These are phyloP conservation scores for Sanderia malayensis DNA, from an alignment of 30 jellyfish, hydroid and myxozoan genomes.

Conservation along the genomic window DNA sequence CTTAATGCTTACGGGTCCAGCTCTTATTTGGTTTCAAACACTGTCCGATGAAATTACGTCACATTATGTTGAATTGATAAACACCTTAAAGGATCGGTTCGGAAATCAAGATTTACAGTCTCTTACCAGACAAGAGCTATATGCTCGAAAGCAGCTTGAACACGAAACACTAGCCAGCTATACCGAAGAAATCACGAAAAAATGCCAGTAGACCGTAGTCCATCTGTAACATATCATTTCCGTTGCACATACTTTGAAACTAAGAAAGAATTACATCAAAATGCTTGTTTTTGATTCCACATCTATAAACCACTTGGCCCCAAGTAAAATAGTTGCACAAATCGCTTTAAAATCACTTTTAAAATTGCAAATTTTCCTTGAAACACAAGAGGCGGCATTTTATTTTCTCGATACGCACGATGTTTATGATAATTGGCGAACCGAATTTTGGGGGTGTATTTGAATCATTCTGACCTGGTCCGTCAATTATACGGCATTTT, in stretches of 20 bases:
- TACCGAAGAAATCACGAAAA: neutral
- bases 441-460: conserved; percentile 11
- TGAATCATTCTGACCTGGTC: conserved; percentile 19
- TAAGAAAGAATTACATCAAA: conserved; percentile 14
- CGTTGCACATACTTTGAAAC: conserved; percentile 37
- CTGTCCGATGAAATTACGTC: neutral
- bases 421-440: conserved; percentile 21
- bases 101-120: neutral
- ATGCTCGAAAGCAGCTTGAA: neutral
- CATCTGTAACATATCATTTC: conserved; percentile 20
- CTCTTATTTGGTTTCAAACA: conserved; percentile 27
- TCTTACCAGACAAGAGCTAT: neutral
- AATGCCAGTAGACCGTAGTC: conserved; percentile 24
- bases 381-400: conserved; percentile 39
- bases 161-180: neutral
- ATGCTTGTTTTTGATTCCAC: conserved; percentile 27
- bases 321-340: conserved; percentile 29
- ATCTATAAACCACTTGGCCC: conserved; percentile 23
- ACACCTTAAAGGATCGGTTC: neutral
- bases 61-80: no score
- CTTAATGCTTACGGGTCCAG: conserved; percentile 14
- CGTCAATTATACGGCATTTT: conserved; percentile 26
- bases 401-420: conserved; percentile 22
- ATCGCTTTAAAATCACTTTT: conserved; percentile 6
- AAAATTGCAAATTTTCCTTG: conserved; percentile 9